phyloP scores from a whole-genome alignment of 2,797 vertebrate genomes.

The Dipus sagitta region DNA sequence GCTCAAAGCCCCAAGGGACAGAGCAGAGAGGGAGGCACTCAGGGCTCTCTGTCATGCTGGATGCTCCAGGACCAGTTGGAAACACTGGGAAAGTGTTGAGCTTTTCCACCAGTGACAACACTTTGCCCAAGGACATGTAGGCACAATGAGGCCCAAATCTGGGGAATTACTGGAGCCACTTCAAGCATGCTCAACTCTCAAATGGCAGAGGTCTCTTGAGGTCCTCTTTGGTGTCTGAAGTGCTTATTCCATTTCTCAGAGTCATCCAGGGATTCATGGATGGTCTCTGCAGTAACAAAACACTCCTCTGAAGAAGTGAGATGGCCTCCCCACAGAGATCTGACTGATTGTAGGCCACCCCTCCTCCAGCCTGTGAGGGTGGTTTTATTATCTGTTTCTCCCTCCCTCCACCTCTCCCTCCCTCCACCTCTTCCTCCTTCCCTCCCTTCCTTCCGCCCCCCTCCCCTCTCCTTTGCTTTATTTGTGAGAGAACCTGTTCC shows the following conservation, averaged over 20 bases:
- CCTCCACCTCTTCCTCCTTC: too few species aligned
- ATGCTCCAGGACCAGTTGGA: not conserved
- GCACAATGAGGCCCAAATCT: not conserved
- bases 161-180: not conserved
- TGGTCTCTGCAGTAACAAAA: not conserved
- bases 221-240: not conserved
- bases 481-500: not conserved
- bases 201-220: not conserved
- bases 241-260: not conserved
- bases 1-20: not conserved
- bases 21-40: not conserved
- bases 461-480: not conserved
- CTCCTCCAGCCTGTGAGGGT: not conserved
- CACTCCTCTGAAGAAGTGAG: rapidly evolving
- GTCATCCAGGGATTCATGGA: not conserved
- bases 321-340: not conserved
- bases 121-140: not conserved
- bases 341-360: not conserved
- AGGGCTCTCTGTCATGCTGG: not conserved
- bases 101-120: not conserved
- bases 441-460: not conserved
- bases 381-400: not conserved
- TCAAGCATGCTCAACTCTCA: not conserved
- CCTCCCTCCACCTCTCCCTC: too few species aligned
- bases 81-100: too few species aligned